Percentiles rank a stretch among this genome's conserved stretches.
Conservation (phyloP, 2,113 vertebrate species). For the Notechis scutatus region DNA sequence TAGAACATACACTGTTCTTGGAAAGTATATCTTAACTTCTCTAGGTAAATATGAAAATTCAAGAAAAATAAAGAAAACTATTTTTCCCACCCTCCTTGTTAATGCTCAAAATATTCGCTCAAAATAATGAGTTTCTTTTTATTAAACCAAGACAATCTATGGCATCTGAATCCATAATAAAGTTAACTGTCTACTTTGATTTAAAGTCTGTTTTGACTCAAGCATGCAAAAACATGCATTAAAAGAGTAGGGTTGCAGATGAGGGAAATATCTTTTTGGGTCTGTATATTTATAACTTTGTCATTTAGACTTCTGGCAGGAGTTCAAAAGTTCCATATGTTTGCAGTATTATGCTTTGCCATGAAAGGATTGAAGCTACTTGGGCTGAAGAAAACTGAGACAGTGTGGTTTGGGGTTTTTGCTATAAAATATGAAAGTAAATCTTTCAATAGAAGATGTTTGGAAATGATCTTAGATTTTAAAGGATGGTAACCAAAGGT, state of each 20-base stretch:
- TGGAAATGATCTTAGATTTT: conserved; percentile 61
- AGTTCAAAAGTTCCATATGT: conserved; percentile 76
- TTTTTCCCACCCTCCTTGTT: background rate
- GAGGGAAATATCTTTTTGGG: conserved; percentile 21
- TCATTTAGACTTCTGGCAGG: conserved; percentile 76
- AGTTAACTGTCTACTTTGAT: conserved; percentile 58
- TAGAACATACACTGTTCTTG: background rate
- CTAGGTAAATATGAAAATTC: conserved; percentile 4
- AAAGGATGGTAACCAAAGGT: conserved; percentile 61
- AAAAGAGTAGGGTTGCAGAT: conserved; percentile 28
- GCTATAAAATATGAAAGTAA: conserved; percentile 64
- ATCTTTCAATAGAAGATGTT: conserved; percentile 62
- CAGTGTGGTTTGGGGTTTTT: conserved; percentile 70
- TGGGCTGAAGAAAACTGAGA: conserved; percentile 70
- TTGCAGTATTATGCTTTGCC: conserved; percentile 72
- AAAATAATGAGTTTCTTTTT: conserved; percentile 17
- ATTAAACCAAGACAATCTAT: conserved; percentile 17
- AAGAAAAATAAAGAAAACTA: background rate
- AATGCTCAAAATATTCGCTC: background rate
- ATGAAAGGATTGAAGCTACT: conserved; percentile 71
- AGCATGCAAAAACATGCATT: conserved; percentile 64
- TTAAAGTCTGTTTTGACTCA: conserved; percentile 65
- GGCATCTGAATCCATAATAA: conserved; percentile 44
- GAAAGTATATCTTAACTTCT: background rate
- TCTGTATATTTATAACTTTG: conserved; percentile 75